These are phyloP conservation scores for Actenoides lindsayi DNA, from an alignment of 2,113 vertebrate genomes.

Conservation along the genomic window DNA sequence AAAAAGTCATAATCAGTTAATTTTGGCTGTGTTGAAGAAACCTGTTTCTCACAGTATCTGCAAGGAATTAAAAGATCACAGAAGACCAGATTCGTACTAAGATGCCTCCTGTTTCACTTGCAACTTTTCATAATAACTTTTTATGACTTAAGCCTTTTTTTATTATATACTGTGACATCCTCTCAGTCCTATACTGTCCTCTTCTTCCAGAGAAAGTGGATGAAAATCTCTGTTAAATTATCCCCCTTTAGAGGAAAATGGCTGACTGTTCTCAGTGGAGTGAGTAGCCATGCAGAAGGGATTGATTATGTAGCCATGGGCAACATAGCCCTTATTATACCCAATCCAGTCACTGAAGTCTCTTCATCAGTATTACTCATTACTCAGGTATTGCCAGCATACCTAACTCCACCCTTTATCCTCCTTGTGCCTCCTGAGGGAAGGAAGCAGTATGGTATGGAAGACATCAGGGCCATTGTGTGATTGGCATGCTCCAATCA, in stretches of 20 bases:
- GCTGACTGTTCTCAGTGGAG: background rate
- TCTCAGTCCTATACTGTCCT: background rate
- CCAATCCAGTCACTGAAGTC: background rate
- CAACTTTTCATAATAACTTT: background rate
- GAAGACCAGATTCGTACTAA: background rate
- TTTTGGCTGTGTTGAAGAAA: background rate
- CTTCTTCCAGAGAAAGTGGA: background rate
- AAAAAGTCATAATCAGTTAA: background rate
- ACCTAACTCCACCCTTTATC: background rate
- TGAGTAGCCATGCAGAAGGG: background rate
- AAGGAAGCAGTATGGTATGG: background rate
- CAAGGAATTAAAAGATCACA: background rate
- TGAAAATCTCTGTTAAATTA: background rate
- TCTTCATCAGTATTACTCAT: background rate
- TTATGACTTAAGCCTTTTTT: background rate
- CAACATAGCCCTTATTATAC: background rate
- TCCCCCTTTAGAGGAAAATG: background rate
- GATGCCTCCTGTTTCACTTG: background rate
- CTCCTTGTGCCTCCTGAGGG: background rate
- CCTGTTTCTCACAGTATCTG: background rate
- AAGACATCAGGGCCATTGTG: accelerated
- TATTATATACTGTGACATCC: background rate
- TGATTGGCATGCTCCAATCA: accelerated
- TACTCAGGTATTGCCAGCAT: background rate
- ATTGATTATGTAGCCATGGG: background rate